phyloP scores from a whole-genome alignment of 2,113 vertebrate species.

The Orientallactaga bullata region DNA sequence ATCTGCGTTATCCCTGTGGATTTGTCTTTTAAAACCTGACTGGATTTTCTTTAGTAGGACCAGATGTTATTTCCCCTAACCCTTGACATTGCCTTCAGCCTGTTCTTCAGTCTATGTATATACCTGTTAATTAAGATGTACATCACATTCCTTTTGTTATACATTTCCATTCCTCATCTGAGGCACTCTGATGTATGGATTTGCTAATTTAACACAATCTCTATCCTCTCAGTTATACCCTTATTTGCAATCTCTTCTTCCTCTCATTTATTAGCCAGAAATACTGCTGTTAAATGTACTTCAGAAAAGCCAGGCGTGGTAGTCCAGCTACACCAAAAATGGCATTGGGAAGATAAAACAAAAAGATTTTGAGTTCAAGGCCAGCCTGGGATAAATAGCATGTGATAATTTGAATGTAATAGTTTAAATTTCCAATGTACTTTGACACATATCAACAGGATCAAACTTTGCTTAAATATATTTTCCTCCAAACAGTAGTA shows the following conservation, averaged over 20 bases:
- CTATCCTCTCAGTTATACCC: not conserved
- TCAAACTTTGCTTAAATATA: not conserved
- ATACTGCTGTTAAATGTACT: not conserved
- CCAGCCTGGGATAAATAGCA: no score
- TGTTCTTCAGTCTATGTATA: not conserved
- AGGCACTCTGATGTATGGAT: not conserved
- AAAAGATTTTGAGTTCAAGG: no score
- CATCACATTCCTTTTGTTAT: not conserved
- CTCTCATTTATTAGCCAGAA: not conserved
- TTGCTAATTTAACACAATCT: conserved; percentile 3
- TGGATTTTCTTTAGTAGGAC: not conserved
- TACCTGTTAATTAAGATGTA: not conserved
- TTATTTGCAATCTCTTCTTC: not conserved
- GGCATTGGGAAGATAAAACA: no score
- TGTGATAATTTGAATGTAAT: no score
- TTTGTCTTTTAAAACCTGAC: not conserved
- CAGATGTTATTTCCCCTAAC: no score
- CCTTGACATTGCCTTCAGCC: not conserved
- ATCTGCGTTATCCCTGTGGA: not conserved
- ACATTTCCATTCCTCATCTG: not conserved
- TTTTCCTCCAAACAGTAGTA: not conserved
- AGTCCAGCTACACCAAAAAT: no score
- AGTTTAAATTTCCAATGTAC: not conserved
- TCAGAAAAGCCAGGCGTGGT: not conserved
- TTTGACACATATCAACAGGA: conserved; percentile 7